Evolutionary conservation across 1,140 invertebrate species (phyloP).

Genomic region (Drosophila melanica): DNA sequence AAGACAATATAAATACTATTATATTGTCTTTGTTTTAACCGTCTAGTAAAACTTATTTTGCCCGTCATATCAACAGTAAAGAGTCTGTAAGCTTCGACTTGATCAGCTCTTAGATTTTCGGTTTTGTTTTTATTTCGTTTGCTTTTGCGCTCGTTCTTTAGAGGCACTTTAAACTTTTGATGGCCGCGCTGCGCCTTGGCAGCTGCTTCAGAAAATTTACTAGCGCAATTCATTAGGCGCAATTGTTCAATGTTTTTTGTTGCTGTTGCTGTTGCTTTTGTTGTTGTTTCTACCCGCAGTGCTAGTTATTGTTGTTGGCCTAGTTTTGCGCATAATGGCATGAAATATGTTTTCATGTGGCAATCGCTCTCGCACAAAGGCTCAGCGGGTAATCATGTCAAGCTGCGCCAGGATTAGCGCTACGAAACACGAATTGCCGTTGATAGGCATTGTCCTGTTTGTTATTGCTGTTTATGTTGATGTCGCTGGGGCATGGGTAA

Average conservation of each 20-base stretch:
- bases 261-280: slow-evolving; percentile 41
- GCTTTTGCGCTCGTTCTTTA: slow-evolving; percentile 21
- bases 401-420: slow-evolving; percentile 47
- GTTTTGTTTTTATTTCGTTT: slow-evolving; percentile 39
- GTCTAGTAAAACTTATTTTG: too few relatives aligned
- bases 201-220: slow-evolving; percentile 61
- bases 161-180: slow-evolving; percentile 75
- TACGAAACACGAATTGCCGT: slow-evolving; percentile 39
- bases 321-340: slow-evolving; percentile 67
- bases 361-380: slow-evolving; percentile 55
- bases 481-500: slow-evolving; percentile 13
- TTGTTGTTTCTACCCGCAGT: slow-evolving; percentile 42
- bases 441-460: slow-evolving; percentile 57
- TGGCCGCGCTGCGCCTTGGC: slow-evolving; percentile 50
- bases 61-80: background rate
- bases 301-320: slow-evolving; percentile 55
- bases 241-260: slow-evolving; percentile 48
- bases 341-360: slow-evolving; percentile 73
- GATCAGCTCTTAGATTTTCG: slow-evolving; percentile 4
- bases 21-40: too few relatives aligned
- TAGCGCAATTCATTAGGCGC: slow-evolving; percentile 73
- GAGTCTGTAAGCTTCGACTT: background rate
- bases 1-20: too few relatives aligned
- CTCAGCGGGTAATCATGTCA: slow-evolving; percentile 69
- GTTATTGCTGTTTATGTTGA: slow-evolving; percentile 22